A percentile compares a stretch with the other conserved stretches of the same genome.
Evolutionary conservation across 2,888 invertebrate species (phyloP).

Genomic region (Augochlorella aurata): DNA sequence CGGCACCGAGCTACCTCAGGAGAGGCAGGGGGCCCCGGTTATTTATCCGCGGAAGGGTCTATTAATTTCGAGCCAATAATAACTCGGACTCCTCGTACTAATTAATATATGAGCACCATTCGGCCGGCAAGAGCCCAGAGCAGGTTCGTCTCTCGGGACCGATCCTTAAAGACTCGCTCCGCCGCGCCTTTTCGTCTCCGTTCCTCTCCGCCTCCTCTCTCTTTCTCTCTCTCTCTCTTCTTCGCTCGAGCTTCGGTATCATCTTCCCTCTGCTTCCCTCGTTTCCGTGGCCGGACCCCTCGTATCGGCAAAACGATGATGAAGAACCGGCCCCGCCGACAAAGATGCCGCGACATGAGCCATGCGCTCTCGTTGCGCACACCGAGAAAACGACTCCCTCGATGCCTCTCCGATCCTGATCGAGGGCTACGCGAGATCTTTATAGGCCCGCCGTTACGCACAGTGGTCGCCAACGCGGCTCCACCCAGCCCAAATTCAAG

Average conservation of each 20-base stretch:
- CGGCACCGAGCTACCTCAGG: conserved; percentile 54
- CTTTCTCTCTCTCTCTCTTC: conserved; percentile 11
- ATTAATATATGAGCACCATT: conserved; percentile 78
- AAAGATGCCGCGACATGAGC: conserved; percentile 80
- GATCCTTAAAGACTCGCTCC: conserved; percentile 60
- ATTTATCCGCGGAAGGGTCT: conserved; percentile 77
- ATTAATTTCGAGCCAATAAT: conserved; percentile 78
- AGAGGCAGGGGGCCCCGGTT: conserved; percentile 58
- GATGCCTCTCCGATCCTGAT: conserved; percentile 54
- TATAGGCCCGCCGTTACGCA: conserved; percentile 67
- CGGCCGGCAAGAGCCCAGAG: conserved; percentile 67
- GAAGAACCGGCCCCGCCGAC: conserved; percentile 78
- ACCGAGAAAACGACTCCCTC: conserved; percentile 48
- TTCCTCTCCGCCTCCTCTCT: conserved; percentile 4
- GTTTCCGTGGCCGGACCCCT: conserved; percentile 50
- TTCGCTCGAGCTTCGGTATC: not conserved
- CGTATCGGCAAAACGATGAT: conserved; percentile 78
- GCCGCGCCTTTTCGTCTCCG: conserved; percentile 26
- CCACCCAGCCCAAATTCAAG: not conserved
- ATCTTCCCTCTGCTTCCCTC: conserved; percentile 42
- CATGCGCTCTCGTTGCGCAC: conserved; percentile 66
- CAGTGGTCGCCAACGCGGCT: not conserved
- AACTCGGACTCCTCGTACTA: conserved; percentile 76
- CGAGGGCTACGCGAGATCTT: conserved; percentile 66
- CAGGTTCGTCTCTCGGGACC: conserved; percentile 74